Percentiles rank a stretch among this genome's conserved stretches.
These are phyloP conservation scores for Palythoa grandis DNA, from an alignment of 92 coral and sea anemone species.

Conservation along the genomic window DNA sequence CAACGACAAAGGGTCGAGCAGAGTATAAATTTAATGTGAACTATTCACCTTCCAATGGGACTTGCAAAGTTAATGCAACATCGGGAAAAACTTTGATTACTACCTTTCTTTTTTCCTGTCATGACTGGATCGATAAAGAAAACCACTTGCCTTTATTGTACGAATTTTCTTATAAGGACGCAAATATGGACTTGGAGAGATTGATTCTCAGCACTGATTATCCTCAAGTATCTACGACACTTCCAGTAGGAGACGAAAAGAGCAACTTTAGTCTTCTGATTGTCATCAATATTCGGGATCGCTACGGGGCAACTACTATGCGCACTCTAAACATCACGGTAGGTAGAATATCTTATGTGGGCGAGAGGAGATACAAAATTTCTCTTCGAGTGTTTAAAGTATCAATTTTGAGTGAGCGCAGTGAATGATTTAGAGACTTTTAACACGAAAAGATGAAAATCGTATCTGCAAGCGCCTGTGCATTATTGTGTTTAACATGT, in stretches of 20 bases:
- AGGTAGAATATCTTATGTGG: background rate
- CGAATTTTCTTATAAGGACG: slow-evolving; percentile 25
- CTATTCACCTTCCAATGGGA: slow-evolving; percentile 31
- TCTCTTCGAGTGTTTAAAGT: no score
- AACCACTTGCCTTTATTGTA: slow-evolving; percentile 16
- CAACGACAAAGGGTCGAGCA: slow-evolving; percentile 3
- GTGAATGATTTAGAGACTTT: no score
- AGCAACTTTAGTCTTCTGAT: slow-evolving; percentile 22
- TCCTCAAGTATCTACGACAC: background rate
- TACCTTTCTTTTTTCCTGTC: background rate
- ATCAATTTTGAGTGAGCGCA: no score
- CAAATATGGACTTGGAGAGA: slow-evolving; percentile 8
- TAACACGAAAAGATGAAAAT: no score
- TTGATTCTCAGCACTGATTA: slow-evolving; percentile 38
- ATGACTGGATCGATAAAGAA: slow-evolving; percentile 21
- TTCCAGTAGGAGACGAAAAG: slow-evolving; percentile 26
- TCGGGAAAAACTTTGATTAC: slow-evolving; percentile 4
- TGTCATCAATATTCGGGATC: slow-evolving; percentile 27
- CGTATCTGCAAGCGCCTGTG: no score
- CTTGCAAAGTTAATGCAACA: slow-evolving; percentile 19
- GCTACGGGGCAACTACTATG: slow-evolving; percentile 16
- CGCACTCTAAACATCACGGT: slow-evolving; percentile 28
- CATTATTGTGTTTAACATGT: no score
- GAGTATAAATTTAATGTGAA: slow-evolving; percentile 17
- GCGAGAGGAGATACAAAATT: no score